Base-by-base conservation (phyloP, 2,888 invertebrate genomes). In the Minunthozetes semirufus region DNA sequence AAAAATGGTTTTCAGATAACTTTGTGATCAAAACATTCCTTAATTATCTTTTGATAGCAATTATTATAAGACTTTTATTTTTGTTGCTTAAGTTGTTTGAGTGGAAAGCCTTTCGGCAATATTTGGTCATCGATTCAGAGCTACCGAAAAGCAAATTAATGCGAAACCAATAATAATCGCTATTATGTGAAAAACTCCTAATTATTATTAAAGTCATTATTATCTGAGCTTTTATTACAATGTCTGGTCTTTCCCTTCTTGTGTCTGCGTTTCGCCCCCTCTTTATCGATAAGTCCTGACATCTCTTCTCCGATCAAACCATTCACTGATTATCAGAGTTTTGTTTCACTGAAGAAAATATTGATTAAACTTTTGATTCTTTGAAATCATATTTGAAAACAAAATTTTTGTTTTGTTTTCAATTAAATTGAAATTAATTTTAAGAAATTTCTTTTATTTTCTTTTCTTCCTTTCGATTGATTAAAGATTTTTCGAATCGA, bases 41-140 rank as follows among this genome's bases (percentile, higher is more conserved):
- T 59, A 59, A 59, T 59, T 59, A 59, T 59, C 59, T 59, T 59
- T 15, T 59, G 59, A 59, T 59, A 59, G 59, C 25, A 59, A 59
- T 59, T 59, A 59, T 59, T 59, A 59, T 56, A 3, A 17, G 22
- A 59, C 27, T 59, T 59, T 59, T 27, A 2, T 29, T 27, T 11
- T 59, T 50, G 2, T 50, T 50, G 8, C 19, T 17, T 2, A 17
- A n/a, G 15, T 17, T 17, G 5, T 50, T 50, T 50, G 50, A 50
- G n/a, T 50, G 48, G 25, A 17, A 25, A 56, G 59, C 59, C 59
- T 59, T 42, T 29, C 25, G 59, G 59, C 59, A 27, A 4, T 59
- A 9, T 59, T 59, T 59, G 59, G 59, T 27, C 59, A 59, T 59
- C 59, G 59, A 59, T 59, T 25, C 56, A 11, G 27, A 25, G 11